Base-by-base conservation (phyloP, 1,140 invertebrate genomes). In the Aphidius ervi region DNA sequence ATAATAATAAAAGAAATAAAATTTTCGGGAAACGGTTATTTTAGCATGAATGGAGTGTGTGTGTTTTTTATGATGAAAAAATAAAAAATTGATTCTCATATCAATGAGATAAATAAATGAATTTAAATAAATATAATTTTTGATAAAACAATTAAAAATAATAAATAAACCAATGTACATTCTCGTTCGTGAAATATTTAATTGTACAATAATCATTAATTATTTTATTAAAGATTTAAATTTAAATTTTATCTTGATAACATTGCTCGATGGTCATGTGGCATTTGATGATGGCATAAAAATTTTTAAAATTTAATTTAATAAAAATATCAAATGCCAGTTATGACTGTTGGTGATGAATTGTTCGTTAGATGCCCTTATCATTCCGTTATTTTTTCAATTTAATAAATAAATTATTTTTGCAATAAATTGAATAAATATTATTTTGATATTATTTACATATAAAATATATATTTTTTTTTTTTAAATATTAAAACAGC, bases 191-290 rank as follows among this genome's bases (percentile, higher is more conserved):
- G 67, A 71, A 68, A 10, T 39, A 39, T 39, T 54, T 10, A 72
- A 68, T 71, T 74, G 66, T 76, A 68, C 63, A 75, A 78, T 77
- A 77, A 77, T 76, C 53, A 66, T 66, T 67, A 72, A 74, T 71
- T 63, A 71, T 70, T 43, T 56, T 41, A 61, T 54, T 54, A 56
- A 60, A 37, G 47, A n/a, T 49, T 20, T 39, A 39, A 43, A 40
- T 56, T 67, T 45, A 68, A 66, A 58, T 69, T 62, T 59, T 67
- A 64, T 68, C 62, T 73, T 72, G 65, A 67, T 63, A 61, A 70
- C 71, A 74, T 74, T 73, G 55, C 68, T 70, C 69, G 72, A 68
- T 69, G 68, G 74, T 76, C 74, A 78, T 77, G 74, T 77, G 74
- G 74, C 75, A 77, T 73, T 68, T 63, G 7, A 41, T 46, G 42